phyloP scores from a whole-genome alignment of 35 echinoderm and acorn worm genomes.

The Apostichopus parvimensis region DNA sequence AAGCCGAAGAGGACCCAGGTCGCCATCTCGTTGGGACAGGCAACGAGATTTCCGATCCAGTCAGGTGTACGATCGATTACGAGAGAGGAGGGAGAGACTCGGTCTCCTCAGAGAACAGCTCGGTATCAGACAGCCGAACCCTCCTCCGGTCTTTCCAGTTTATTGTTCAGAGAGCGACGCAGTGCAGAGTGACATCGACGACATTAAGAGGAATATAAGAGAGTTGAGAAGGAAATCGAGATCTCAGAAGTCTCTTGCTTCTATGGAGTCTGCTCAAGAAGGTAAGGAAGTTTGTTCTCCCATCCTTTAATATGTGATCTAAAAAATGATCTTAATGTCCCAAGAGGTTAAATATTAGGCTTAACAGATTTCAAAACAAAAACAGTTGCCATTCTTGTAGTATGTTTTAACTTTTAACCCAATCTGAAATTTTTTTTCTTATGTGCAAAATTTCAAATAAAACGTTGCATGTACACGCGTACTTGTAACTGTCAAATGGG shows the following conservation, averaged over 20 bases:
- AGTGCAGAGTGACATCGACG: slow-evolving; percentile 65
- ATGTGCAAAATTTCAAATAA: too few species aligned
- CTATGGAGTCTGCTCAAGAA: slow-evolving; percentile 83
- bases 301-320: too few species aligned
- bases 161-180: slow-evolving; percentile 71
- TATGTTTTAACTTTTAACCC: too few species aligned
- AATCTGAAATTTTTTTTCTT: too few species aligned
- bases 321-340: too few species aligned
- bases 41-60: slow-evolving; percentile 25
- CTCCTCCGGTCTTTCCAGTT: slow-evolving; percentile 49
- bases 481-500: too few species aligned
- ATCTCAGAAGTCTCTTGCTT: slow-evolving; percentile 74
- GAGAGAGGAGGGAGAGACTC: slow-evolving; percentile 78
- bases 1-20: slow-evolving; percentile 33
- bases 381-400: too few species aligned
- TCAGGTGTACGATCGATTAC: slow-evolving; percentile 81
- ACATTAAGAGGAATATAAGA: slow-evolving; percentile 57
- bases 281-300: slow-evolving; percentile 41
- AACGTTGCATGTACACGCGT: too few species aligned
- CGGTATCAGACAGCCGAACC: slow-evolving; percentile 63
- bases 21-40: background rate
- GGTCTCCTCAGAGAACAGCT: slow-evolving; percentile 79
- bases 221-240: slow-evolving; percentile 55
- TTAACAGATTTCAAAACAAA: too few species aligned
- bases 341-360: too few species aligned